A percentile compares a stretch with the other conserved stretches of the same genome.
Evolutionary conservation across 2,797 vertebrate genomes (phyloP).

Genomic region (Brachyrhaphis roseni): DNA sequence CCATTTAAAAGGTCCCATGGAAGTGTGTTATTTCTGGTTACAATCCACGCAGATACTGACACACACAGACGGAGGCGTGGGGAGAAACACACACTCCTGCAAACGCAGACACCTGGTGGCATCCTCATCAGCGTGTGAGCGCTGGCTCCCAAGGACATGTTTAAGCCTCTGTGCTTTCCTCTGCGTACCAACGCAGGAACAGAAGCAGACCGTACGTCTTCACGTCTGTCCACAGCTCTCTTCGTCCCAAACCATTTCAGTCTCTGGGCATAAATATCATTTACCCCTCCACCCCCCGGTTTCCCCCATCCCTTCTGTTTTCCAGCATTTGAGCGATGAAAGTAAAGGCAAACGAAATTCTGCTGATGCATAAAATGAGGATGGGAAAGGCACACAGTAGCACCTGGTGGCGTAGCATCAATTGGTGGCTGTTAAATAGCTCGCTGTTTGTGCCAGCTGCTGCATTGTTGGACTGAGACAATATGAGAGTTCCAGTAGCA

Average conservation of each 20-base stretch:
- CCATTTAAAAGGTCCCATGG: conserved; percentile 78
- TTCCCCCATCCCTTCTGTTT: conserved; percentile 29
- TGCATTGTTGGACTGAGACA: conserved; percentile 80
- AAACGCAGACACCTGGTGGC: conserved; percentile 47
- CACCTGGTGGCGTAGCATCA: conserved; percentile 77
- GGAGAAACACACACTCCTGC: conserved; percentile 50
- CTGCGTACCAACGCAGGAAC: not conserved
- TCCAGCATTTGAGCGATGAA: conserved; percentile 66
- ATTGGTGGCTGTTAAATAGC: conserved; percentile 78
- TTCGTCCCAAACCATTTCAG: conserved; percentile 44
- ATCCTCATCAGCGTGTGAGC: conserved; percentile 33
- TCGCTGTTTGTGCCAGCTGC: conserved; percentile 79
- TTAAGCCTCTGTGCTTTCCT: conserved; percentile 11
- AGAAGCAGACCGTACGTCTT: conserved; percentile 32
- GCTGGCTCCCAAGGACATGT: conserved; percentile 33
- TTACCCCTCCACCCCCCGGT: conserved; percentile 33
- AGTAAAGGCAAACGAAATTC: conserved; percentile 72
- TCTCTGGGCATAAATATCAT: conserved; percentile 52
- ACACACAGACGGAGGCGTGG: conserved; percentile 27
- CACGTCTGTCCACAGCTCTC: conserved; percentile 39
- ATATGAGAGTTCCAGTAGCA: conserved; percentile 79
- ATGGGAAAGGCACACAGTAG: conserved; percentile 78
- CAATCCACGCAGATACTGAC: conserved; percentile 61
- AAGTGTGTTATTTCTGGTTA: conserved; percentile 76
- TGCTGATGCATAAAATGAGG: conserved; percentile 79